Conservation (phyloP, 2,888 invertebrate species). For the Agrotis exclamationis region DNA sequence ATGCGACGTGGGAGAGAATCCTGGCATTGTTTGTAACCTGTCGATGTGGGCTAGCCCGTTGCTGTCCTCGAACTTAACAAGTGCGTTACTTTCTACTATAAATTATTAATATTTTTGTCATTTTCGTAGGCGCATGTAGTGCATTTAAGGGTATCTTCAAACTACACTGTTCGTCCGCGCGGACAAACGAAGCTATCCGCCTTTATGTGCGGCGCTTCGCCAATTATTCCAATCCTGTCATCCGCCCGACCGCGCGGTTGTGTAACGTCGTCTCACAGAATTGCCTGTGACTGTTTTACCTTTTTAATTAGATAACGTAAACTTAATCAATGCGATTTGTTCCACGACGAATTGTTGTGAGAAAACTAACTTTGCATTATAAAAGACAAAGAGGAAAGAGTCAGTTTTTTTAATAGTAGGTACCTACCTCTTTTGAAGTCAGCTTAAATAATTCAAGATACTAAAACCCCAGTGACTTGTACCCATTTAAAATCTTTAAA, state of each 20-base stretch:
- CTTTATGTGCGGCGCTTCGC: no score
- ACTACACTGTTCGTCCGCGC: no score
- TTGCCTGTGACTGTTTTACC: background rate
- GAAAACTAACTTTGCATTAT: background rate
- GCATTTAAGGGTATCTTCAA: background rate
- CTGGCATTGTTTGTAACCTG: slow-evolving; percentile 64
- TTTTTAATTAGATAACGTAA: background rate
- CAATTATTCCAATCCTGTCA: no score
- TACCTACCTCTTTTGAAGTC: background rate
- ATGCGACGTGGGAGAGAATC: slow-evolving; percentile 65
- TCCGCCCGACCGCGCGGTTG: no score
- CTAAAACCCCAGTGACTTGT: background rate
- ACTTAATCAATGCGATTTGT: background rate
- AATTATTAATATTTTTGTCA: background rate
- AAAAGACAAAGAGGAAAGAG: background rate
- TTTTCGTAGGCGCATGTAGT: background rate
- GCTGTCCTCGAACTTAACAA: slow-evolving; percentile 68
- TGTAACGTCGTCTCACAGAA: no score
- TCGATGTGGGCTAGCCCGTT: slow-evolving; percentile 48
- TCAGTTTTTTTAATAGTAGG: no score
- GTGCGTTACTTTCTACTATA: slow-evolving; percentile 71
- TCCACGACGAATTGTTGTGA: background rate
- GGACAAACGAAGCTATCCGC: no score
- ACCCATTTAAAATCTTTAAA: background rate
- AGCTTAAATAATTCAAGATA: background rate